Evolutionary conservation across 2,797 vertebrate genomes (phyloP).

Genomic region (Sternotherus odoratus): DNA sequence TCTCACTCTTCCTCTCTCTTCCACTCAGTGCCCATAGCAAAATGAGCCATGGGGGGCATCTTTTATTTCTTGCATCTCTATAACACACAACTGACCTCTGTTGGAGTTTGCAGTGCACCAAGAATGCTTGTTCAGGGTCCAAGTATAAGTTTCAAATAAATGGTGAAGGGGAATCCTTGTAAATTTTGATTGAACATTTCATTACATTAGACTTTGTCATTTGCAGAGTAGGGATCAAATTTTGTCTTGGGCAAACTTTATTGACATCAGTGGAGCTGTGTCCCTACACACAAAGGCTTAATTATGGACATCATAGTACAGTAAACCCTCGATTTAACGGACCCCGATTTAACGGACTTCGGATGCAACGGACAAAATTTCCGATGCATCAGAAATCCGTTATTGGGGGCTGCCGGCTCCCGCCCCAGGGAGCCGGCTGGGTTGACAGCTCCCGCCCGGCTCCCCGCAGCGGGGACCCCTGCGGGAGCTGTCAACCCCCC

Average conservation of each 20-base stretch:
- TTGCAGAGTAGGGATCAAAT: not conserved
- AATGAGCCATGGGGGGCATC: not conserved
- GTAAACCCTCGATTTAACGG: too few species aligned
- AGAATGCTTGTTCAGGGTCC: not conserved
- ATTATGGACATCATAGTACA: conserved; percentile 67
- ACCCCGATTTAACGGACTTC: too few species aligned
- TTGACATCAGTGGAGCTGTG: not conserved
- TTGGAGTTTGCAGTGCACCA: not conserved
- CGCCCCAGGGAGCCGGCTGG: too few species aligned
- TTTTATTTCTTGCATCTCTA: not conserved
- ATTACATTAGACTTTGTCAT: not conserved
- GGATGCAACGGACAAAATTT: too few species aligned
- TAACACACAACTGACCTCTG: not conserved
- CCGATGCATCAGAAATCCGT: too few species aligned
- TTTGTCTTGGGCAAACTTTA: conserved; percentile 1
- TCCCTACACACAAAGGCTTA: conserved; percentile 50
- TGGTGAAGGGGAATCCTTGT: not conserved
- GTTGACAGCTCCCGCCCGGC: too few species aligned
- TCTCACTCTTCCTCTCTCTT: not conserved
- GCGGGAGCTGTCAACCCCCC: too few species aligned
- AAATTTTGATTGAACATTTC: not conserved
- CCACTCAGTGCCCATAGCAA: not conserved
- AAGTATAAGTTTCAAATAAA: not conserved
- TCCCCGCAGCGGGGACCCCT: too few species aligned
- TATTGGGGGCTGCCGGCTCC: too few species aligned